These are phyloP conservation scores for Piscicola geometra DNA, from an alignment of 2,888 invertebrate genomes.

Conservation along the genomic window DNA sequence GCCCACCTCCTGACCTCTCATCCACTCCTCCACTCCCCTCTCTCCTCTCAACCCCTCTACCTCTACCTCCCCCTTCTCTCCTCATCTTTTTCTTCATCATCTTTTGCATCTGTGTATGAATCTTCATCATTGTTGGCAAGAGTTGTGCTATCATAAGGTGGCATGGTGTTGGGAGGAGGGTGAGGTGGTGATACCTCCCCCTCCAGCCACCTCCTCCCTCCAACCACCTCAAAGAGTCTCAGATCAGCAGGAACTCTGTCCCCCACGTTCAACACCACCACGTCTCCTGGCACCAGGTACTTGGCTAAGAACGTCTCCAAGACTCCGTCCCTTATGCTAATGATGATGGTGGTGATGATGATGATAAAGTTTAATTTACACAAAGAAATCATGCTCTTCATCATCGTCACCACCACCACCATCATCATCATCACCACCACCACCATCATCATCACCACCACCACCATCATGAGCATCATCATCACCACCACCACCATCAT, in stretches of 20 bases:
- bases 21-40: background rate
- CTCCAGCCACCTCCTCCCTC: too few species aligned
- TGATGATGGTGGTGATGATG: slow-evolving; percentile 43
- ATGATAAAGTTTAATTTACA: too few species aligned
- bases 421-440: too few species aligned
- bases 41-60: background rate
- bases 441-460: too few species aligned
- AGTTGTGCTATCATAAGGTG: background rate
- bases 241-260: slow-evolving; percentile 95
- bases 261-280: slow-evolving; percentile 85
- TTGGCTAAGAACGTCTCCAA: slow-evolving; percentile 85
- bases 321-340: slow-evolving; percentile 77
- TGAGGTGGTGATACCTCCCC: background rate
- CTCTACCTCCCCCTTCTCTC: slow-evolving; percentile 60
- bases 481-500: too few species aligned
- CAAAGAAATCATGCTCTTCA: too few species aligned
- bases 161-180: background rate
- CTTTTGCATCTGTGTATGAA: slow-evolving; percentile 70
- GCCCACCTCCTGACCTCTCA: background rate
- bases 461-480: too few species aligned
- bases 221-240: slow-evolving; percentile 73
- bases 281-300: slow-evolving; percentile 93
- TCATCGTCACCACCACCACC: too few species aligned
- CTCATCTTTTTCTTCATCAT: slow-evolving; percentile 63
- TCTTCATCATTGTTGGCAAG: background rate